Conservation (phyloP, 2,113 vertebrate species). For the Anolis carolinensis region DNA sequence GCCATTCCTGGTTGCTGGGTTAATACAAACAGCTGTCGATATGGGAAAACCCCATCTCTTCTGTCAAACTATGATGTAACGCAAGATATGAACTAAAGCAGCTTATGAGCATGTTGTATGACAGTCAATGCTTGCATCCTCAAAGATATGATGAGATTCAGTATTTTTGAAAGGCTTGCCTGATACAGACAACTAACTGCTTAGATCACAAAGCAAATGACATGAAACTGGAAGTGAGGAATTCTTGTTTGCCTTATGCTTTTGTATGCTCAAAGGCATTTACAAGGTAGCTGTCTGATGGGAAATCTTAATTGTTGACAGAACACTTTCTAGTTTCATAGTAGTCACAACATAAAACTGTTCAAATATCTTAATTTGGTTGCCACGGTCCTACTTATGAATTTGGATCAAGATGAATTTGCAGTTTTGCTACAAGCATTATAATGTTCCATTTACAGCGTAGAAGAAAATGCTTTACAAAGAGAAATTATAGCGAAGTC, state of each 20-base stretch:
- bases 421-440: background rate
- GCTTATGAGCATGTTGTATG: conserved; percentile 1
- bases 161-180: background rate
- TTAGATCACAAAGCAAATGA: background rate
- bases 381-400: too few species aligned
- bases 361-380: too few species aligned
- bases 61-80: background rate
- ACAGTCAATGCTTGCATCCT: background rate
- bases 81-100: conserved; percentile 3
- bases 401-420: too few species aligned
- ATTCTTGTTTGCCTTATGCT: background rate
- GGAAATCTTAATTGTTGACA: background rate
- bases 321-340: background rate
- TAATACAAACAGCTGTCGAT: background rate
- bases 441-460: background rate
- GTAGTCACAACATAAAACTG: too few species aligned
- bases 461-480: too few species aligned
- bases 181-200: background rate
- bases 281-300: background rate
- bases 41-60: background rate
- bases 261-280: background rate
- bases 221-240: background rate
- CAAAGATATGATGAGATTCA: background rate
- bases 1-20: background rate
- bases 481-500: too few species aligned